phyloP scores from a whole-genome alignment of 2,797 vertebrate genomes.

The Ctenopoma multispine region DNA sequence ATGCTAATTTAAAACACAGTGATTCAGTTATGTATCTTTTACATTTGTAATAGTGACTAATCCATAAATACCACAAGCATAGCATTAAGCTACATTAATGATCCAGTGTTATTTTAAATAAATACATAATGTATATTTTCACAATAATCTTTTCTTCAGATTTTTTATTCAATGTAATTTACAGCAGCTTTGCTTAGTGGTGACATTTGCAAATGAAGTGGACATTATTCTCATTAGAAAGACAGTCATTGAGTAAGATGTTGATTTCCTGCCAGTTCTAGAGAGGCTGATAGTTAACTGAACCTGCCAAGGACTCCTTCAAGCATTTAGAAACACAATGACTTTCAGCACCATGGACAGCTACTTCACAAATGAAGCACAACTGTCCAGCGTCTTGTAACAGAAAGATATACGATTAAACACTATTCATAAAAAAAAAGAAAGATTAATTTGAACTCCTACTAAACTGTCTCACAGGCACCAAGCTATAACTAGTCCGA shows the following conservation, averaged over 20 bases:
- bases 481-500: constrained; percentile 13
- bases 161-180: neutral
- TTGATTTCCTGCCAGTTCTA: constrained; percentile 26
- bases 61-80: too few relatives aligned
- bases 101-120: too few relatives aligned
- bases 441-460: constrained; percentile 41
- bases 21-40: too few relatives aligned
- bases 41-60: too few relatives aligned
- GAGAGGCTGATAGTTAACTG: neutral
- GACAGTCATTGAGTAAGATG: constrained; percentile 14
- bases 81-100: too few relatives aligned
- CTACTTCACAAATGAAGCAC: constrained; percentile 4
- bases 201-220: constrained; percentile 29
- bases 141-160: too few relatives aligned
- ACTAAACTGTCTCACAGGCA: constrained; percentile 30
- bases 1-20: too few relatives aligned
- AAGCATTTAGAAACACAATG: constrained; percentile 6
- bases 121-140: too few relatives aligned
- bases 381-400: neutral
- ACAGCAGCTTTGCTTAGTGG: constrained; percentile 8
- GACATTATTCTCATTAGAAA: constrained; percentile 26
- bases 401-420: neutral
- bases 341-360: constrained; percentile 51
- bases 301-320: constrained; percentile 1
- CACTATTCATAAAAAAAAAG: neutral